Evolutionary conservation across 2,797 vertebrate species (phyloP).

Genomic region (Takifugu ocellatus): DNA sequence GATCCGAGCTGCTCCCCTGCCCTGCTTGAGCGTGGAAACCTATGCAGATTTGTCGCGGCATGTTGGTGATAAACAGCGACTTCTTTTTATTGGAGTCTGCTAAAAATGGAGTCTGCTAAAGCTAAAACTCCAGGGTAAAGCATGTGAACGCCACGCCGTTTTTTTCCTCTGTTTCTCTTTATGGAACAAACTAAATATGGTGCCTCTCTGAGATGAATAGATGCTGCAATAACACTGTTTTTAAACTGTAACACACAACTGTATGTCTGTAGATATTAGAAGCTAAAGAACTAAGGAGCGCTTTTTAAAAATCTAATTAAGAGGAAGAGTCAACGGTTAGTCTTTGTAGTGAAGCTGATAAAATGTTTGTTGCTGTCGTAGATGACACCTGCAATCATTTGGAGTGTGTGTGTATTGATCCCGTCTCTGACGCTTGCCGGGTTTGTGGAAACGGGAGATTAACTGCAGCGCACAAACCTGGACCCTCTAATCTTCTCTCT

Average conservation of each 20-base stretch:
- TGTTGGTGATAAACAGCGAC: conserved; percentile 50
- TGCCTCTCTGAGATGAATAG: too few species aligned
- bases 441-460: conserved; percentile 10
- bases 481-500: neutral
- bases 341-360: conserved; percentile 25
- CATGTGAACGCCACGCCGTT: conserved; percentile 4
- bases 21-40: conserved; percentile 29
- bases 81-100: conserved; percentile 24
- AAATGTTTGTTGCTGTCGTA: conserved; percentile 13
- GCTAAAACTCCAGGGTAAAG: conserved; percentile 29
- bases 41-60: conserved; percentile 39
- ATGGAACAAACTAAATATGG: too few species aligned
- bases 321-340: neutral
- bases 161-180: neutral
- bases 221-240: too few species aligned
- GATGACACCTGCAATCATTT: conserved; percentile 18
- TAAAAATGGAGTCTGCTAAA: conserved; percentile 32
- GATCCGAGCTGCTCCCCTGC: conserved; percentile 4
- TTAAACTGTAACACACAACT: too few species aligned
- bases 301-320: neutral
- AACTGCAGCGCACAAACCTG: neutral
- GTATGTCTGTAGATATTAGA: neutral
- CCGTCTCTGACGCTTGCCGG: conserved; percentile 17
- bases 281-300: conserved; percentile 8
- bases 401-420: conserved; percentile 36